A percentile compares a stretch with the other conserved stretches of the same genome.
Evolutionary conservation across 1,140 invertebrate species (phyloP).

Genomic region (Venustaconcha ellipsiformis): DNA sequence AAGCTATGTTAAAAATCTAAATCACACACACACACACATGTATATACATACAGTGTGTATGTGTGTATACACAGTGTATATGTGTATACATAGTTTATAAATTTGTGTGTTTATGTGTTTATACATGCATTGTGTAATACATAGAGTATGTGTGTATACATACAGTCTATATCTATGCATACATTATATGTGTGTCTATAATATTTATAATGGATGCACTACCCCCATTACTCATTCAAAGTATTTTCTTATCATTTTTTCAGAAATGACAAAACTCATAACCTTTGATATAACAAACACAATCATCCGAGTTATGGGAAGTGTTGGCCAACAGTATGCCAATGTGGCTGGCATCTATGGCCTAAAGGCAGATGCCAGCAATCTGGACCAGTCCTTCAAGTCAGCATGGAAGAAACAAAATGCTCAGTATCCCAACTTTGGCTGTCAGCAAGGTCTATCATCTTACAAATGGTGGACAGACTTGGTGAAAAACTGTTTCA

Average conservation of each 20-base stretch:
- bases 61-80: too few relatives aligned
- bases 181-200: too few relatives aligned
- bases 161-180: too few relatives aligned
- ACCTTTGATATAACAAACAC: constrained; percentile 93
- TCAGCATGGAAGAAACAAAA: constrained; percentile 69
- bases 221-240: too few relatives aligned
- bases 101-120: too few relatives aligned
- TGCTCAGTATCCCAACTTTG: constrained; percentile 83
- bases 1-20: too few relatives aligned
- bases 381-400: constrained; percentile 77
- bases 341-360: constrained; percentile 79
- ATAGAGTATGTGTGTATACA: too few relatives aligned
- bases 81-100: too few relatives aligned
- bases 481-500: constrained; percentile 78
- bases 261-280: constrained; percentile 67
- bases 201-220: too few relatives aligned
- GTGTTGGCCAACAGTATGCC: constrained; percentile 81
- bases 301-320: constrained; percentile 78
- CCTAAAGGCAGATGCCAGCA: constrained; percentile 73
- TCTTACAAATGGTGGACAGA: constrained; percentile 87
- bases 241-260: background rate
- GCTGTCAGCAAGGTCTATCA: constrained; percentile 75
- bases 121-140: too few relatives aligned
- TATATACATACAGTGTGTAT: too few relatives aligned
- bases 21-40: too few relatives aligned